Base-by-base conservation (phyloP, 2,797 vertebrate species). In the Ctenosaura bakeri region DNA sequence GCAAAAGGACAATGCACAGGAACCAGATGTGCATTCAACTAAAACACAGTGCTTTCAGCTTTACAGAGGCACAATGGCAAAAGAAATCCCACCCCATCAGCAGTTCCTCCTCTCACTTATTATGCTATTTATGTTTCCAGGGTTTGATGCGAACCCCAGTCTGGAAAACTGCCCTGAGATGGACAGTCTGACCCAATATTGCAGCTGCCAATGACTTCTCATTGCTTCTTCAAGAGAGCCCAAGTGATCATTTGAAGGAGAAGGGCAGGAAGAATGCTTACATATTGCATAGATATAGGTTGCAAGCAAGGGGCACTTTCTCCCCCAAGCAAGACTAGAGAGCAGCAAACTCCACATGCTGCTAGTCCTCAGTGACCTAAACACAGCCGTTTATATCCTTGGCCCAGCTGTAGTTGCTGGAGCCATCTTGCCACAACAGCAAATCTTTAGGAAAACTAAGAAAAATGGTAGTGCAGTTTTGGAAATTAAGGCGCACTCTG, bases 1-100 rank as follows among this genome's bases (percentile, higher is more conserved):
- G 12, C 38, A 46, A 38, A 62, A 81, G 32, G 93, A 94, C 89
- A 88, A 91, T 83, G 88, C 92, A 85, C 50, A 87, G 54, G 18
- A 50, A 85, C 91, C n/a, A 42, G n/a, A 26, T 87, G 71, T 77
- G 35, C 42, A 46, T 38, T 62, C 14, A 20, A 42, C 6, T 50
- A n/a, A 86, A 82, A 35, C 54, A 82, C 73, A 74, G 24, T 32
- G 32, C 54, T 87, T 83, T 77, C 42, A 77, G 3, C 76, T 76
- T 73, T 46, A 16, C 13, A 9, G 26, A 90, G 71, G 71, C 85
- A 87, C 79, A 1, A 42, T 26, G n/a, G 77, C 52, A 81, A 56
- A 81, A 62, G 12, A 6, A 46, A 62, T 73, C 29, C 29, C 1
- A 6, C 12, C 59, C 18, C 64, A 71, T 13, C 9, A 4, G 52